A percentile compares a stretch with the other conserved stretches of the same genome.
Conservation (phyloP, 2,888 invertebrate species). For the Chirona hameri region DNA sequence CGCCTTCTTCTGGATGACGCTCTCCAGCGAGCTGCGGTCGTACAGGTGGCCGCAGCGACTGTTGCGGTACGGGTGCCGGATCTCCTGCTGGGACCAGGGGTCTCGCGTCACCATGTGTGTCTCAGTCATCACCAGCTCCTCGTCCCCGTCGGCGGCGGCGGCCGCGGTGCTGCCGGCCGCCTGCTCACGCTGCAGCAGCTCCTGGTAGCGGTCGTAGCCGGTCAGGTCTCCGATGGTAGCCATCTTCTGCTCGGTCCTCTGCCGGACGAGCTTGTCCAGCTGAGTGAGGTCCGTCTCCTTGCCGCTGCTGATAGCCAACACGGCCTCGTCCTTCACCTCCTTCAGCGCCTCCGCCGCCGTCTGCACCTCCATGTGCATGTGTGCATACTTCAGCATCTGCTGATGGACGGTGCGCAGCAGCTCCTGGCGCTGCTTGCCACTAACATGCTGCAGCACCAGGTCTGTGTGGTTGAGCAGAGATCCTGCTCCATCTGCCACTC, state of each 20-base stretch:
- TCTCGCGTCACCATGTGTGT: neutral
- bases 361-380: neutral
- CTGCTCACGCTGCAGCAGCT: neutral
- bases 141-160: neutral
- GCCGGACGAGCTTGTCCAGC: neutral
- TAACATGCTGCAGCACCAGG: neutral
- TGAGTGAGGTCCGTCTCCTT: neutral
- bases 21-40: neutral
- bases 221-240: too few relatives aligned
- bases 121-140: neutral
- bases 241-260: neutral
- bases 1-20: neutral
- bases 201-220: neutral
- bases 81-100: slow-evolving; percentile 24
- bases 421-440: neutral
- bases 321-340: neutral
- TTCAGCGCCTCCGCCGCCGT: neutral
- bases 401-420: neutral
- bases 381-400: neutral
- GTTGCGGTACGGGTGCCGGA: neutral
- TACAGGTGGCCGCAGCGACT: slow-evolving; percentile 3
- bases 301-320: neutral
- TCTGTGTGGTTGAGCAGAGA: neutral
- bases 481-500: neutral
- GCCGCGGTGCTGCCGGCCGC: neutral